phyloP scores from a whole-genome alignment of 2,797 vertebrate genomes.

The Peromyscus melanophrys region DNA sequence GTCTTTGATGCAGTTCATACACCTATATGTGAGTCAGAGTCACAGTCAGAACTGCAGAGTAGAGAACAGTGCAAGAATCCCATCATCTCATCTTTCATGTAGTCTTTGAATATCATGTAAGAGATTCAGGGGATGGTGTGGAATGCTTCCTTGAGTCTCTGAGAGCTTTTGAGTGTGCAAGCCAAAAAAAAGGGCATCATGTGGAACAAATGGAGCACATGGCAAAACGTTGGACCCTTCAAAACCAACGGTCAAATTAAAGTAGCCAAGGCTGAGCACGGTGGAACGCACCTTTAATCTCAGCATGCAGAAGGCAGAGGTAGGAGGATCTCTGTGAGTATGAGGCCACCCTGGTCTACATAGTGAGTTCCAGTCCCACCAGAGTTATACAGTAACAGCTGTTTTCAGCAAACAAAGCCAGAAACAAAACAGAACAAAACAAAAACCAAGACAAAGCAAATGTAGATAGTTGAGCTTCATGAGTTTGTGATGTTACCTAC shows the following conservation, averaged over 20 bases:
- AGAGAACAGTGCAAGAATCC: not conserved
- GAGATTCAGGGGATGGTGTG: not conserved
- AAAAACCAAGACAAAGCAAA: not conserved
- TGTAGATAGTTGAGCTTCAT: not conserved
- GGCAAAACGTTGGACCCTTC: not conserved
- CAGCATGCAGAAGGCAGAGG: not conserved
- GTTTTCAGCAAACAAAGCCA: not conserved
- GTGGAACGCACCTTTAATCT: not conserved
- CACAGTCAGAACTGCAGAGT: not conserved
- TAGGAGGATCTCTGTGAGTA: not conserved
- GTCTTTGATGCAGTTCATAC: not conserved
- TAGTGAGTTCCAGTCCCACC: not conserved
- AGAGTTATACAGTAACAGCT: not conserved
- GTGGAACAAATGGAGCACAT: not conserved
- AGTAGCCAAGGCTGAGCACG: not conserved
- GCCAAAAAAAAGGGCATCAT: not conserved
- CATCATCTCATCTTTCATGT: not conserved
- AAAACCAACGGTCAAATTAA: conserved; percentile 25
- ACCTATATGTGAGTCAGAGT: not conserved
- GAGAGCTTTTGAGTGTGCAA: not conserved
- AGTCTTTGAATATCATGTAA: not conserved
- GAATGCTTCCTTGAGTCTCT: not conserved
- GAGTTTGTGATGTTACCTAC: not conserved
- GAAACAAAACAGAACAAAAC: not conserved
- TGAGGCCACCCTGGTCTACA: not conserved